Conservation (phyloP, 2,797 vertebrate genomes). For the Coracias cyanogaster region DNA sequence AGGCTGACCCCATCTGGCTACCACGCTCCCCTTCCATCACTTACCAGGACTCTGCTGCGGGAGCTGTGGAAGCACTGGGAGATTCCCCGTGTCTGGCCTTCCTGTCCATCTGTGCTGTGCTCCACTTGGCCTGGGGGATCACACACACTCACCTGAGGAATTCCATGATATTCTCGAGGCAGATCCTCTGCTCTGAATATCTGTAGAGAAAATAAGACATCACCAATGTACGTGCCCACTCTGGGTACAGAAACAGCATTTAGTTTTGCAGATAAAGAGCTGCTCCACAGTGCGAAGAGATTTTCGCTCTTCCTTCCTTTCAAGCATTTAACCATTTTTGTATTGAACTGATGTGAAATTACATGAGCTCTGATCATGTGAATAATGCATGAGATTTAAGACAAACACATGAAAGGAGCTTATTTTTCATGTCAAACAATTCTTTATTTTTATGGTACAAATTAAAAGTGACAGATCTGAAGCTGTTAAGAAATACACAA, state of each 20-base stretch:
- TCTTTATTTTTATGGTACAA: constrained; percentile 99
- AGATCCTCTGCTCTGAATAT: not conserved
- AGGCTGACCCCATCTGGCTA: not conserved
- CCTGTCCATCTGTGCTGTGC: not conserved
- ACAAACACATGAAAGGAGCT: constrained; percentile 69
- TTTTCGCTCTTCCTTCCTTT: not conserved
- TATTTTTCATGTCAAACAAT: constrained; percentile 94
- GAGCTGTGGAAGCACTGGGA: not conserved
- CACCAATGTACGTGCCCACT: not conserved
- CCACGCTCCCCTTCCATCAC: not conserved
- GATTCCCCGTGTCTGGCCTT: not conserved
- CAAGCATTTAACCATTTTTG: constrained; percentile 38
- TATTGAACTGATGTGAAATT: constrained; percentile 52
- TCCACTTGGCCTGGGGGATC: not conserved
- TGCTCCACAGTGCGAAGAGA: not conserved
- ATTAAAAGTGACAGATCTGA: constrained; percentile 98
- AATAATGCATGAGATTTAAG: constrained; percentile 73
- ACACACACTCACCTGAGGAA: not conserved
- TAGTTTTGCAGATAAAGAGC: not conserved
- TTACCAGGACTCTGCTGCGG: not conserved
- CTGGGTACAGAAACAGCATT: not conserved
- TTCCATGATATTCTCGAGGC: not conserved
- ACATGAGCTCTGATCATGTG: constrained; percentile 45
- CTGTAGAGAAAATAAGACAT: constrained; percentile 48
- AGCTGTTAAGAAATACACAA: constrained; percentile 99